Base-by-base conservation (phyloP, 2,113 vertebrate species). In the Picathartes gymnocephalus region DNA sequence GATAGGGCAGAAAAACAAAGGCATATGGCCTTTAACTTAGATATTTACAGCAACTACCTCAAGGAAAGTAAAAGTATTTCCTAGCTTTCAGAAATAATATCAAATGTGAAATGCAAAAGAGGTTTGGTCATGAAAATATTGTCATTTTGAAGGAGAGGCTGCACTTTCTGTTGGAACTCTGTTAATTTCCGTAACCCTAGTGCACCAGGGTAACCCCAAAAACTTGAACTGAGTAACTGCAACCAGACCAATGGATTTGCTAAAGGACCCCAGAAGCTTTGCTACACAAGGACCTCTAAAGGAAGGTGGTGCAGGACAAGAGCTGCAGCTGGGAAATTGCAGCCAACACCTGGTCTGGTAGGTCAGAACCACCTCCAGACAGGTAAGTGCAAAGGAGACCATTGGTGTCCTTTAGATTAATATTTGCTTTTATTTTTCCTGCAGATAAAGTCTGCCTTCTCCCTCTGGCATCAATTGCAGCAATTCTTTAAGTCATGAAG, bases 301-400 rank as follows among this genome's bases (percentile, higher is more conserved):
- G 35, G 37, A 72, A 44, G 14, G 18, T 16, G 19, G 10, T 22
- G 3, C 0, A 3, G 72, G 13, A 37, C 1, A 4, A 37, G n/a
- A 77, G 6, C 18, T 48, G 10, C 73, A 70, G 69, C 22, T 48
- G 25, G 9, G 15, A 73, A 19, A n/a, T 30, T 7, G 22, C 58
- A 40, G 73, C 45, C 58, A 77, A 16, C 25, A 8, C 45, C 37
- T 42, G 30, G 5, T 24, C 42, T 79, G 51, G 39, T 11, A 48
- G n/a, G 37, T 78, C 62, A 86, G 54, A 73, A 62, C 5, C 12
- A 66, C 18, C 54, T 57, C 35, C 2, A 1, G 20, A 15, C 1
- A 12, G 5, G 18, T 20, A 40, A 62, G 11, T 54, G 25, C 33
- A 76, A 71, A 64, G 27, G 48, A 89, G 7, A 66, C 11, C 15